Evolutionary conservation across 1,140 invertebrate genomes (phyloP).

Genomic region (Argopecten irradians): DNA sequence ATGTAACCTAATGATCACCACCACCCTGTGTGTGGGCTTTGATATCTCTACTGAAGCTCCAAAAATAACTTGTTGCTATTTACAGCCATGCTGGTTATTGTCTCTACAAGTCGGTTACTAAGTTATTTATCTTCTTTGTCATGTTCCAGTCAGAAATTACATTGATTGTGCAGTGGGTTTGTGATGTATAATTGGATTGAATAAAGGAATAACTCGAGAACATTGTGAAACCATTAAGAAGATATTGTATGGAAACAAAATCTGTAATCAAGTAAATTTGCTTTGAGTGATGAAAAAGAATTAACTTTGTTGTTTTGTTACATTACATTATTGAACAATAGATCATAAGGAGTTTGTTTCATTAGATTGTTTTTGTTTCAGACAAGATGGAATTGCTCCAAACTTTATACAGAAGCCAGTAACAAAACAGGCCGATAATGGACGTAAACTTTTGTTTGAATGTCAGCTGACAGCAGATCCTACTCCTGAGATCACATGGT

Average conservation of each 20-base stretch:
- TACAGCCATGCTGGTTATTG: neutral
- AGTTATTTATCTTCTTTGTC: neutral
- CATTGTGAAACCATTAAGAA: neutral
- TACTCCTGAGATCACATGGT: slow-evolving; percentile 93
- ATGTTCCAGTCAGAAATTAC: neutral
- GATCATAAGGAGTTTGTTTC: neutral
- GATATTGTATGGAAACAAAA: neutral
- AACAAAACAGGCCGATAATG: slow-evolving; percentile 97
- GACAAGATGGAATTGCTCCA: slow-evolving; percentile 92
- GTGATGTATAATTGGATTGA: neutral
- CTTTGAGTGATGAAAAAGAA: neutral
- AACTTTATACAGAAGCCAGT: slow-evolving; percentile 98
- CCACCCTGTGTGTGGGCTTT: neutral
- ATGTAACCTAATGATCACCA: neutral
- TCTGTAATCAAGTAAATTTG: neutral
- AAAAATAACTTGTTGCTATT: neutral
- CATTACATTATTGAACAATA: too few relatives aligned
- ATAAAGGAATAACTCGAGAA: neutral
- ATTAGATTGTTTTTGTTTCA: slow-evolving; percentile 44
- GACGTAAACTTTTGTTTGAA: slow-evolving; percentile 95
- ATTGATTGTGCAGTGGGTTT: neutral
- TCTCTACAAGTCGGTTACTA: neutral
- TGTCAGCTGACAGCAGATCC: slow-evolving; percentile 97
- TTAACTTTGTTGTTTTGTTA: neutral
- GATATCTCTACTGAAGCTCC: neutral